Percentiles rank a stretch among this genome's conserved stretches.
These are phyloP conservation scores for Sycophila texana DNA, from an alignment of 2,888 invertebrate genomes.

Conservation along the genomic window DNA sequence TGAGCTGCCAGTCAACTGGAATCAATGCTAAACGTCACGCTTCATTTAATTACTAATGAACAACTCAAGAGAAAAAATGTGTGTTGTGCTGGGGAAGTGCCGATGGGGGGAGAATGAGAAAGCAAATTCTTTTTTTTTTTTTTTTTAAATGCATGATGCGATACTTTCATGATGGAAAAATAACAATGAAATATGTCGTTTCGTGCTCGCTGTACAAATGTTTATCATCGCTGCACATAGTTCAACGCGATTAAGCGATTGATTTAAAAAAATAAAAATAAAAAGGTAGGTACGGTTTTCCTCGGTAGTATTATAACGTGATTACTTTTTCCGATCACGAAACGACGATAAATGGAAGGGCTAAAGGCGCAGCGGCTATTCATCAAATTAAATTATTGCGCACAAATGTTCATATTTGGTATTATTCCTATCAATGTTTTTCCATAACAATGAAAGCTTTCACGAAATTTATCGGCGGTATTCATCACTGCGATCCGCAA, in stretches of 20 bases:
- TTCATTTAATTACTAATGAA: constrained; percentile 68
- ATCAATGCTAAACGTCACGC: constrained; percentile 73
- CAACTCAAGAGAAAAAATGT: constrained; percentile 58
- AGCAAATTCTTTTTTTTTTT: neutral
- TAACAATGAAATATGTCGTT: no score
- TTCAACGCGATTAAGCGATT: neutral
- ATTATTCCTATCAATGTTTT: constrained; percentile 1
- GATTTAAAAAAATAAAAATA: neutral
- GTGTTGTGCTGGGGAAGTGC: neutral
- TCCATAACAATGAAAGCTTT: neutral
- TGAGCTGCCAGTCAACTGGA: constrained; percentile 75
- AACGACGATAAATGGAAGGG: constrained; percentile 9
- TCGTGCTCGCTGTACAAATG: no score
- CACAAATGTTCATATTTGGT: constrained; percentile 7
- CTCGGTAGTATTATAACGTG: neutral
- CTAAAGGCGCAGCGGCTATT: constrained; percentile 12
- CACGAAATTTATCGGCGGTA: constrained; percentile 20
- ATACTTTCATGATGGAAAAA: no score
- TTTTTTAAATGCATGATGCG: neutral
- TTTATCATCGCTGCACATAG: no score
- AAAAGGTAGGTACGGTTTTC: no score
- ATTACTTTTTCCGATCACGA: constrained; percentile 10
- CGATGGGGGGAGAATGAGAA: no score
- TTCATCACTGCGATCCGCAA: neutral
- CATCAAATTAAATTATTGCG: constrained; percentile 31